These are phyloP conservation scores for Drosophila nr. perissopoda DNA, from an alignment of 2,888 invertebrate genomes.

Conservation along the genomic window DNA sequence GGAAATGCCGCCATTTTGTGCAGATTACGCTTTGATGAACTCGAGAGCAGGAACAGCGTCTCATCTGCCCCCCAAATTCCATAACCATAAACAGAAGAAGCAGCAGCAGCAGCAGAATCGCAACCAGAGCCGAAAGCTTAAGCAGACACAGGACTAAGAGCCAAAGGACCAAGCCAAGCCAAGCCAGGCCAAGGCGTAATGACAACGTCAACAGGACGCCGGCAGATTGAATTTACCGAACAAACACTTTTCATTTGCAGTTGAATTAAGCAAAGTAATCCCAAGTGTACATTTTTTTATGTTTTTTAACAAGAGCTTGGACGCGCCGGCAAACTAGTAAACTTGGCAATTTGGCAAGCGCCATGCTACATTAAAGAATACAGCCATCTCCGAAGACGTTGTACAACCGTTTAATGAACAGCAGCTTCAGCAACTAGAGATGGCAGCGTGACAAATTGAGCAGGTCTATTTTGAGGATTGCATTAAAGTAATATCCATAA, in stretches of 20 bases:
- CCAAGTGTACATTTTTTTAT: constrained; percentile 63
- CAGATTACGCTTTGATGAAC: constrained; percentile 79
- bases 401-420: constrained; percentile 26
- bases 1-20: constrained; percentile 78
- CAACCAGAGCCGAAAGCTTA: constrained; percentile 15
- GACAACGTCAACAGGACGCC: constrained; percentile 75
- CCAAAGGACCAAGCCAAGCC: constrained; percentile 25
- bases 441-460: neutral
- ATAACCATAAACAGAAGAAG: constrained; percentile 32
- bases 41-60: constrained; percentile 31
- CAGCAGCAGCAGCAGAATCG: neutral
- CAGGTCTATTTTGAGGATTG: rapidly evolving
- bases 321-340: constrained; percentile 39
- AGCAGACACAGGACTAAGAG: constrained; percentile 24
- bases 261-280: constrained; percentile 80
- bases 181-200: constrained; percentile 50
- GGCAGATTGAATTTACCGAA: constrained; percentile 76
- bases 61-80: constrained; percentile 18
- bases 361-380: constrained; percentile 37
- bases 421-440: neutral
- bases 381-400: neutral
- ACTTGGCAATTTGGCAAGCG: constrained; percentile 41
- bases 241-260: constrained; percentile 81
- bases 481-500: neutral
- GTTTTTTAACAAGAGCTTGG: constrained; percentile 24